Percentiles rank a stretch among this genome's conserved stretches.
phyloP scores from a whole-genome alignment of 37 sponge, comb jelly and placozoan genomes.

The Corticium candelabrum region DNA sequence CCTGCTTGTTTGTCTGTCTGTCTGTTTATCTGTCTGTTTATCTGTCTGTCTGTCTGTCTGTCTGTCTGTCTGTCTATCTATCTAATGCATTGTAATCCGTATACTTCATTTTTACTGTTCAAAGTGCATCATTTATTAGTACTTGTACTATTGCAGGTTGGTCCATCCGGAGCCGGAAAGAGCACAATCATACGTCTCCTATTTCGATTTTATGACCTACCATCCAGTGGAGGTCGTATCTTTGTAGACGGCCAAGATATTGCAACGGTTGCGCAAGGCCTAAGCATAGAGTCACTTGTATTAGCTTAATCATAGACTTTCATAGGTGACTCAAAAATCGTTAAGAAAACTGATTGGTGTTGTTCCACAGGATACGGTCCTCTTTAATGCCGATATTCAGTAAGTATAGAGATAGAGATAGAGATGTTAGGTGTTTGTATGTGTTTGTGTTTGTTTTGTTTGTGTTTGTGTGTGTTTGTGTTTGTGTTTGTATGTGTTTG shows the following conservation, averaged over 20 bases:
- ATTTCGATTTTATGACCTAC: slow-evolving; percentile 90
- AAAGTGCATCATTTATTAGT: background rate
- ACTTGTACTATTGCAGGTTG: slow-evolving; percentile 21
- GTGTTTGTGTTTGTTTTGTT: too few species aligned
- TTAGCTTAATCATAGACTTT: background rate
- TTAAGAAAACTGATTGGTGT: slow-evolving; percentile 77
- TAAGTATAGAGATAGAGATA: too few species aligned
- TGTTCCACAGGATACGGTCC: slow-evolving; percentile 98
- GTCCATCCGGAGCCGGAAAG: slow-evolving; percentile 96
- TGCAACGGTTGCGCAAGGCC: slow-evolving; percentile 11
- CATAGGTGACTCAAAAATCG: slow-evolving; percentile 46
- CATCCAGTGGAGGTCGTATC: slow-evolving; percentile 42
- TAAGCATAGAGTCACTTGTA: background rate
- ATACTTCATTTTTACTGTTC: background rate
- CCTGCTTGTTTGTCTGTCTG: too few species aligned
- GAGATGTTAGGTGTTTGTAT: background rate
- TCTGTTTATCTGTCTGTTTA: too few species aligned
- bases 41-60: too few species aligned
- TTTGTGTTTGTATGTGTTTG: too few species aligned
- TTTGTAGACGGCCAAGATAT: slow-evolving; percentile 89
- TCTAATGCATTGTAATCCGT: background rate
- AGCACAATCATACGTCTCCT: slow-evolving; percentile 92
- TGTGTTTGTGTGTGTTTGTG: too few species aligned
- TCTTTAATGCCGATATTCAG: slow-evolving; percentile 86
- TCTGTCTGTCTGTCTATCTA: too few species aligned